Percentiles rank a stretch among this genome's conserved stretches.
phyloP scores from a whole-genome alignment of 1,140 invertebrate species.

The Drosophila kurseongensis region DNA sequence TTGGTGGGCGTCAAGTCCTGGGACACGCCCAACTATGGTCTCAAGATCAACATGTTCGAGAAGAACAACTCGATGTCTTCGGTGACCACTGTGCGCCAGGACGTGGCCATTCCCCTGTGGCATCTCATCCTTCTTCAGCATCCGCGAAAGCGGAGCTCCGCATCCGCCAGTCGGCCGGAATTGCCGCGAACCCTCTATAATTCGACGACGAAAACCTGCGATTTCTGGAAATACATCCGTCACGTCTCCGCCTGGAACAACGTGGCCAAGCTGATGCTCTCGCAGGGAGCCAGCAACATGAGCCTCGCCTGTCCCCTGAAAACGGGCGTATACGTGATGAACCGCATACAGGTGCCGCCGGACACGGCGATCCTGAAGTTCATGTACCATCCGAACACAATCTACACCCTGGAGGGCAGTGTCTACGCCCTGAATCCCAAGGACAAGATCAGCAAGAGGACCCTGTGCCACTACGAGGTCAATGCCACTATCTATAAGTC shows the following conservation, averaged over 20 bases:
- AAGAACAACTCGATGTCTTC: constrained; percentile 71
- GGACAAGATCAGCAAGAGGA: constrained; percentile 36
- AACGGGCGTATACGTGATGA: constrained; percentile 67
- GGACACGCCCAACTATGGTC: constrained; percentile 64
- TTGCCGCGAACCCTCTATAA: constrained; percentile 64
- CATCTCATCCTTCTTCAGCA: constrained; percentile 62
- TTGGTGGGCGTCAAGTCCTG: constrained; percentile 34
- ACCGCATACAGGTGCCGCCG: constrained; percentile 67
- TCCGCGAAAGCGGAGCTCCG: constrained; percentile 12
- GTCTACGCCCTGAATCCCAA: constrained; percentile 54
- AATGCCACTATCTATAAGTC: constrained; percentile 71
- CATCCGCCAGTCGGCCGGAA: constrained; percentile 10
- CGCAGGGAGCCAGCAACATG: constrained; percentile 65
- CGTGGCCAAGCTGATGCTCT: constrained; percentile 60
- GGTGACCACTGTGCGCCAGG: constrained; percentile 61
- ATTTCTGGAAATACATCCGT: constrained; percentile 71
- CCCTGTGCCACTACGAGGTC: constrained; percentile 67
- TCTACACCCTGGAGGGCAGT: constrained; percentile 62
- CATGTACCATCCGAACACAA: constrained; percentile 75
- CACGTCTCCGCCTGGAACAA: constrained; percentile 70
- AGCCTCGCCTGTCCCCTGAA: constrained; percentile 68
- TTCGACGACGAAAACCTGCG: constrained; percentile 62
- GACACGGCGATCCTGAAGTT: constrained; percentile 71
- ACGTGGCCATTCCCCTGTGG: constrained; percentile 67
- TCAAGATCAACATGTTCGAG: constrained; percentile 44